A percentile compares a stretch with the other conserved stretches of the same genome.
Conservation (phyloP, 2,888 invertebrate genomes). For the Microchrysa polita region DNA sequence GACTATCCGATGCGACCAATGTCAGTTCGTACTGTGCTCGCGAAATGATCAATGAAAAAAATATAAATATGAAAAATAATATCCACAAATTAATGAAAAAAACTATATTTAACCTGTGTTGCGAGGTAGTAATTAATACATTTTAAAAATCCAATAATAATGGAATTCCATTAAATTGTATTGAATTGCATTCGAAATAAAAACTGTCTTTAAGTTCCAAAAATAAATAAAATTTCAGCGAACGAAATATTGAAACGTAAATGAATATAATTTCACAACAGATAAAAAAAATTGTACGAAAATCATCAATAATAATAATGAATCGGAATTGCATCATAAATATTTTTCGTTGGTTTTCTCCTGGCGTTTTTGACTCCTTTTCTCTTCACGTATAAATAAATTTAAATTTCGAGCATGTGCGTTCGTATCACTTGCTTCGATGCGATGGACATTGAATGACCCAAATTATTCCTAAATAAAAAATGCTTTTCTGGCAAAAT, state of each 20-base stretch:
- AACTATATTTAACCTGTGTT: no score
- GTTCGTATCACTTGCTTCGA: no score
- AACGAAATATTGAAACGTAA: no score
- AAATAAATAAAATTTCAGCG: neutral
- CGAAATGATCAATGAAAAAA: constrained; percentile 45
- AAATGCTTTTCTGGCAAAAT: no score
- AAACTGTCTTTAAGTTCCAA: constrained; percentile 1
- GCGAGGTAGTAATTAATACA: no score
- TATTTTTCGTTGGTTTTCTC: neutral
- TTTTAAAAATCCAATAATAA: neutral
- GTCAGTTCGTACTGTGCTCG: constrained; percentile 82
- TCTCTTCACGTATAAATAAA: no score
- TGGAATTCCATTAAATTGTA: neutral
- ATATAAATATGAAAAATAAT: no score
- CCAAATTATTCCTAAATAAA: no score
- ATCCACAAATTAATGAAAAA: no score
- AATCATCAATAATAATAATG: neutral
- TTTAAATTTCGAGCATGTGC: no score
- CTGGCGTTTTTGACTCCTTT: no score
- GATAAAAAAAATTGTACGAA: neutral
- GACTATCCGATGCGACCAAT: constrained; percentile 88
- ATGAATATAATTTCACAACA: neutral
- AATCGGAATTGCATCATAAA: constrained; percentile 1
- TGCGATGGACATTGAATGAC: no score
- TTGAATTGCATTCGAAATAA: neutral